A percentile compares a stretch with the other conserved stretches of the same genome.
phyloP scores from a whole-genome alignment of 2,797 vertebrate genomes.

The Falco concolor region DNA sequence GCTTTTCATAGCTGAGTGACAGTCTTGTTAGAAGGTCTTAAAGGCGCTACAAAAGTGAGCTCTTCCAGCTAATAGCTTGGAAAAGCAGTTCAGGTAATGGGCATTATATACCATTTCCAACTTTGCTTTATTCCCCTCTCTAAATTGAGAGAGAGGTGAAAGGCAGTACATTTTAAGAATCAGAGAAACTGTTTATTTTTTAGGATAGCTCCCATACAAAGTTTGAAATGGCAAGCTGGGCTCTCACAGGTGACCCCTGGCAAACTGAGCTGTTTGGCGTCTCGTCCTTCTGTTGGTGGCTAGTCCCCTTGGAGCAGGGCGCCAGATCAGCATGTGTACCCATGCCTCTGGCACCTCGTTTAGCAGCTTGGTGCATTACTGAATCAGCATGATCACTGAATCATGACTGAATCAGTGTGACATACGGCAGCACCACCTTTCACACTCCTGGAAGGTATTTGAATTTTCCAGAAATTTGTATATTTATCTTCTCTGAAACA shows the following conservation, averaged over 20 bases:
- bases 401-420: background rate
- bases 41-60: background rate
- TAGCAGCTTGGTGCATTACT: background rate
- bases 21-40: background rate
- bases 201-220: background rate
- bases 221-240: background rate
- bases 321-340: background rate
- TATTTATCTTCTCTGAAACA: background rate
- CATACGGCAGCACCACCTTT: background rate
- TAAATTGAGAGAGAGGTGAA: background rate
- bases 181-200: background rate
- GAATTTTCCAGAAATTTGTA: background rate
- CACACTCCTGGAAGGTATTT: background rate
- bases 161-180: background rate
- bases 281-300: background rate
- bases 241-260: background rate
- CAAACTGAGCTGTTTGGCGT: background rate
- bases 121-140: background rate
- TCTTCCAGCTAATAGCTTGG: background rate
- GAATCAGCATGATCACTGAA: background rate
- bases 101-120: background rate
- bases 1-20: conserved; percentile 38
- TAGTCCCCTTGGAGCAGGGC: background rate
- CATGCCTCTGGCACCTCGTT: background rate
- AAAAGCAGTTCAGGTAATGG: background rate